phyloP scores from a whole-genome alignment of 2,113 vertebrate genomes.

The Pomatostomus ruficeps region DNA sequence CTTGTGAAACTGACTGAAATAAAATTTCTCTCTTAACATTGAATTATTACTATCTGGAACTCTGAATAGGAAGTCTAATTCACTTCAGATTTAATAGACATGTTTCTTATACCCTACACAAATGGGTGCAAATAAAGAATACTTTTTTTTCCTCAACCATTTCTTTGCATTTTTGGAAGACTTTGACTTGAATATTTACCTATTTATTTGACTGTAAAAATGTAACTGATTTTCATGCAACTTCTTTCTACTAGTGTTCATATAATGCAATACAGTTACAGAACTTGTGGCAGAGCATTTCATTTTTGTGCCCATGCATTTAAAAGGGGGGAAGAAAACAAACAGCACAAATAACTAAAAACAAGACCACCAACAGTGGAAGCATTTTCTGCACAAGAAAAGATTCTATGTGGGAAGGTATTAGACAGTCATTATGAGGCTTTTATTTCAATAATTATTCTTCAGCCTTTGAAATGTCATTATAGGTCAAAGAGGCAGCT shows the following conservation, averaged over 20 bases:
- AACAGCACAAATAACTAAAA: background rate
- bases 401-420: constrained; percentile 43
- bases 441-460: constrained; percentile 74
- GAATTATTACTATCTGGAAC: background rate
- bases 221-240: background rate
- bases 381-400: constrained; percentile 35
- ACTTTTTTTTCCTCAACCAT: background rate
- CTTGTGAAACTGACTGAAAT: background rate
- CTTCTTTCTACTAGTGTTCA: background rate
- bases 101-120: background rate
- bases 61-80: background rate
- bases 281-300: constrained; percentile 22
- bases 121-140: background rate
- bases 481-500: constrained; percentile 63
- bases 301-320: constrained; percentile 23
- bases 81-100: background rate
- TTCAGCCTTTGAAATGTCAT: constrained; percentile 67
- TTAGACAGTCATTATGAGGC: constrained; percentile 58
- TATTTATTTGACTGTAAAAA: background rate
- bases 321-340: background rate
- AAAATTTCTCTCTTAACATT: background rate
- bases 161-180: background rate
- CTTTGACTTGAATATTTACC: background rate
- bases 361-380: background rate
- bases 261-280: background rate